Percentiles rank a stretch among this genome's conserved stretches.
Conservation (phyloP, 2,797 vertebrate species). For the Hydrolagus colliei region DNA sequence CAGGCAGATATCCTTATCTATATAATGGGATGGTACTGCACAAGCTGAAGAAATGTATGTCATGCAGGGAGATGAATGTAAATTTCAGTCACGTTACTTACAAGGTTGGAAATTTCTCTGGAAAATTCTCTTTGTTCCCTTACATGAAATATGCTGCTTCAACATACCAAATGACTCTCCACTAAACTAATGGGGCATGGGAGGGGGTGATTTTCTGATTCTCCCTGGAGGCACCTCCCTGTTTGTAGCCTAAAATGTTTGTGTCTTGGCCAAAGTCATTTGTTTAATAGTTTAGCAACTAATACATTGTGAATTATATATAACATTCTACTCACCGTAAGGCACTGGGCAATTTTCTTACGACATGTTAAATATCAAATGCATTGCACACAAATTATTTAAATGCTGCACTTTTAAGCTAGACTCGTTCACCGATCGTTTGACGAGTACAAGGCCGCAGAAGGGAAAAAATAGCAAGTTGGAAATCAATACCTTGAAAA, state of each 20-base stretch:
- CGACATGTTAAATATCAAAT: constrained; percentile 1
- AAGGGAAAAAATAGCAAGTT: constrained; percentile 38
- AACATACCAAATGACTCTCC: constrained; percentile 12
- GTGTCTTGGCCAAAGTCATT: too few relatives aligned
- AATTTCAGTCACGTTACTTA: constrained; percentile 7
- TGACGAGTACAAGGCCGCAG: constrained; percentile 41
- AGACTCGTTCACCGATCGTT: constrained; percentile 52
- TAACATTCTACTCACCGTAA: neutral
- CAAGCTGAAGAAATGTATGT: neutral
- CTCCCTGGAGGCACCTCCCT: too few relatives aligned
- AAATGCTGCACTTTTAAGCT: constrained; percentile 41
- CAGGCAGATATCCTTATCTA: constrained; percentile 28
- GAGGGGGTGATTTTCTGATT: neutral
- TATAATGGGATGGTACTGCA: constrained; percentile 10
- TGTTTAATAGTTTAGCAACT: neutral
- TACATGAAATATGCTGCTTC: neutral
- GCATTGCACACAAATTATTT: constrained; percentile 33
- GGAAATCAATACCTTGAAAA: constrained; percentile 40
- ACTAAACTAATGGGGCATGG: neutral
- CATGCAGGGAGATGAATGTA: constrained; percentile 6
- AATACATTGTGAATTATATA: neutral
- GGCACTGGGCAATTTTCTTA: neutral
- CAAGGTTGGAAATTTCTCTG: neutral
- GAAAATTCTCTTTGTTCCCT: neutral
- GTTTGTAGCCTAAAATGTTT: too few relatives aligned